These are phyloP conservation scores for Lomographa bimaculata DNA, from an alignment of 2,888 invertebrate genomes.

Conservation along the genomic window DNA sequence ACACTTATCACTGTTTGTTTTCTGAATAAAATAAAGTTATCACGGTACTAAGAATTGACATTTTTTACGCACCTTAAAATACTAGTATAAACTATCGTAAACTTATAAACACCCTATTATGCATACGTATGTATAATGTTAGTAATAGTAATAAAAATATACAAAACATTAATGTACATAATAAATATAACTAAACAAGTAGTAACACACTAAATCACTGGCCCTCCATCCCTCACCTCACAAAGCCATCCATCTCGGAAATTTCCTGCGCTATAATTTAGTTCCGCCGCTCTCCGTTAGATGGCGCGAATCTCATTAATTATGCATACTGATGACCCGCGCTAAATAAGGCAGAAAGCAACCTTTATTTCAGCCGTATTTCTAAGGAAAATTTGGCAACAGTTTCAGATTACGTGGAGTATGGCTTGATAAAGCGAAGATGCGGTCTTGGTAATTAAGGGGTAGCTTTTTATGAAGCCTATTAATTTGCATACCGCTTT, in stretches of 20 bases:
- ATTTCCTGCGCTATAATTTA: slow-evolving; percentile 50
- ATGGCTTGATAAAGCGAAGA: slow-evolving; percentile 57
- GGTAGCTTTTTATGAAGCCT: slow-evolving; percentile 32
- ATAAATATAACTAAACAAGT: no score
- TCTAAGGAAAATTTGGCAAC: slow-evolving; percentile 72
- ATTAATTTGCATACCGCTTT: slow-evolving; percentile 29
- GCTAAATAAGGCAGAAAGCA: slow-evolving; percentile 85
- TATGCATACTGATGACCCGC: slow-evolving; percentile 91
- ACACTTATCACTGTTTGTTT: no score
- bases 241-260: slow-evolving; percentile 57
- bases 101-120: no score
- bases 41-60: no score
- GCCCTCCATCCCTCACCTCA: slow-evolving; percentile 47
- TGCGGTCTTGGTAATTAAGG: slow-evolving; percentile 37
- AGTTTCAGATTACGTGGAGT: slow-evolving; percentile 58
- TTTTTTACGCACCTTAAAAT: no score
- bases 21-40: no score
- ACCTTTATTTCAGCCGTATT: slow-evolving; percentile 51
- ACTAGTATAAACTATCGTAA: no score
- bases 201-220: slow-evolving; percentile 27
- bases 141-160: no score
- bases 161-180: no score
- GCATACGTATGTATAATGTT: no score
- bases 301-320: slow-evolving; percentile 85
- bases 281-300: slow-evolving; percentile 65